Base-by-base conservation (phyloP, 2,797 vertebrate genomes). In the Urocyon cinereoargenteus region DNA sequence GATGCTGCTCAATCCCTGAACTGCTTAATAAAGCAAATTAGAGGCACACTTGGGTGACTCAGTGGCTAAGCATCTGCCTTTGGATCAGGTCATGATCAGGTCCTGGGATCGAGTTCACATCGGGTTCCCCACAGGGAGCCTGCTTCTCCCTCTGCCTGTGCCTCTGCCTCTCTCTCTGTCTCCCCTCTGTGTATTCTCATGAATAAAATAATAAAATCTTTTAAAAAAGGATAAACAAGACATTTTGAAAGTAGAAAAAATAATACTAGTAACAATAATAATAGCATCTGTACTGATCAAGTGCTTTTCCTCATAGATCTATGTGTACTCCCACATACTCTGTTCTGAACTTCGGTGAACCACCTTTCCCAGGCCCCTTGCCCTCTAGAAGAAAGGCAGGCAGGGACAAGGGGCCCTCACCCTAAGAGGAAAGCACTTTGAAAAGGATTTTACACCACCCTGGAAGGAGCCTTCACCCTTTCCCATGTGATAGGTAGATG, bases 161-260 rank as follows among this genome's bases (percentile, higher is more conserved):
- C 40, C 40, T 45, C 40, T 45, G 40, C 40, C 40, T 45, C 40
- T 45, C 40, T 45, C 40, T 8, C 6, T 45, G 40, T 45, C 40
- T 45, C 40, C 40, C 40, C 40, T 45, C 40, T 45, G 40, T 45
- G 40, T 45, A 45, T 45, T 45, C 40, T 45, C 40, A 45, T 45
- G 40, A 45, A 45, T 45, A 45, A 45, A 45, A 45, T 45, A 45
- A 45, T 45, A 45, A 45, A 45, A 45, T 45, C 40, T 45, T 45
- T 0, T 1, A 45, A 45, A 45, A 45, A 87, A 57, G 66, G 55
- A 45, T 85, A 79, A 95, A 72, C 40, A 16, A 49, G 72, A 77
- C 34, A 49, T 86, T 85, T 94, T 90, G 75, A 59, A 87, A 87
- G 62, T 55, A 66, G 51, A 86, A 40, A 68, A 21, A 90, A 84